A percentile compares a stretch with the other conserved stretches of the same genome.
These are phyloP conservation scores for Brachynemurus nebulosus DNA, from an alignment of 2,888 invertebrate species.

Conservation along the genomic window DNA sequence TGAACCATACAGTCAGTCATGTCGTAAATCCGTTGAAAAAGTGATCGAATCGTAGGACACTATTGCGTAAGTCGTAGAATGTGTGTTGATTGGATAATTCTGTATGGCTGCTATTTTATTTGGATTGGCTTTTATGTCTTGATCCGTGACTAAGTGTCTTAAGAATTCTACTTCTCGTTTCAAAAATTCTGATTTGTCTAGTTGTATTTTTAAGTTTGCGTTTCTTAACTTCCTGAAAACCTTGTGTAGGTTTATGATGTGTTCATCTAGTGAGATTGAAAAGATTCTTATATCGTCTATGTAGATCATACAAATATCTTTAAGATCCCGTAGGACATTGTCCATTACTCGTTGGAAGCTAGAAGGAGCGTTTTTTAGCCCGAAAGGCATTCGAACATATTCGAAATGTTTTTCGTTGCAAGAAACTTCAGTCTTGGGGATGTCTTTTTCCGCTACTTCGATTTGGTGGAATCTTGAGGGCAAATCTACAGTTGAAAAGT, in stretches of 20 bases:
- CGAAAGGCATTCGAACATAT: slow-evolving; percentile 17
- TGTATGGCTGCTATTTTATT: slow-evolving; percentile 17
- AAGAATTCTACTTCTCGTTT: slow-evolving; percentile 18
- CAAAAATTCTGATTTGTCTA: slow-evolving; percentile 16
- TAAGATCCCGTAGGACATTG: too few species aligned
- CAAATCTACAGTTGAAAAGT: slow-evolving; percentile 23
- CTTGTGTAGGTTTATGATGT: slow-evolving; percentile 11
- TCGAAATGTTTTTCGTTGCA: slow-evolving; percentile 21
- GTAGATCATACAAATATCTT: too few species aligned
- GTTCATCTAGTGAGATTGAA: slow-evolving; percentile 15
- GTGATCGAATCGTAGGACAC: too few species aligned
- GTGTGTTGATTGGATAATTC: too few species aligned
- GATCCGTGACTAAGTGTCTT: slow-evolving; percentile 20
- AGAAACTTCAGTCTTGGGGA: slow-evolving; percentile 23
- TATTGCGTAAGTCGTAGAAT: too few species aligned
- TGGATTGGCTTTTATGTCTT: slow-evolving; percentile 20
- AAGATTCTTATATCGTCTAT: slow-evolving; percentile 19
- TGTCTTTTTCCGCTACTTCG: slow-evolving; percentile 18
- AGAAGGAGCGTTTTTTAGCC: too few species aligned
- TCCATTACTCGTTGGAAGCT: too few species aligned
- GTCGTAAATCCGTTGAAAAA: too few species aligned
- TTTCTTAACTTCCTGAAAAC: slow-evolving; percentile 13
- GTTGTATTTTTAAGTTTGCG: slow-evolving; percentile 14
- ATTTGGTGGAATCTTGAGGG: slow-evolving; percentile 25
- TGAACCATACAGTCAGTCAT: too few species aligned